These are phyloP conservation scores for Sebastes steindachneri DNA, from an alignment of 2,797 vertebrate species.

Conservation along the genomic window DNA sequence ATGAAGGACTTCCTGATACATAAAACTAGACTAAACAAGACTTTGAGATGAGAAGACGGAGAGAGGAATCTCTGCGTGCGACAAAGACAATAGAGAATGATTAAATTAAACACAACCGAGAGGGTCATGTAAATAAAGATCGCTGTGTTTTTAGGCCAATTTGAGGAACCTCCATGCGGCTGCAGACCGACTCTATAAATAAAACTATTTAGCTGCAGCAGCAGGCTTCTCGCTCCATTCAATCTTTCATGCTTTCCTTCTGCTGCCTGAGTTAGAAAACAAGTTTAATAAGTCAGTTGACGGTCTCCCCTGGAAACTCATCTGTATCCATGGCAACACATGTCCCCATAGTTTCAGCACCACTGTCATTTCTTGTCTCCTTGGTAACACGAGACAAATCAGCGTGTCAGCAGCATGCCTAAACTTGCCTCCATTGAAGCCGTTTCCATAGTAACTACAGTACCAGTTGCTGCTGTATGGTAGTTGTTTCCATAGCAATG, in stretches of 20 bases:
- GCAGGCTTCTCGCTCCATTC: conserved; percentile 30
- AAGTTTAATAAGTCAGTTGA: conserved; percentile 25
- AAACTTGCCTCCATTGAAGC: conserved; percentile 19
- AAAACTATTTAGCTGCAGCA: conserved; percentile 34
- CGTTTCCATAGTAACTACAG: conserved; percentile 62
- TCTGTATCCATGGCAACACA: conserved; percentile 57
- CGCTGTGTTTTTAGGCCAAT: not conserved
- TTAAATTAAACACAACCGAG: not conserved
- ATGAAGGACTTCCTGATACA: not conserved
- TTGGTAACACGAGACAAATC: conserved; percentile 27
- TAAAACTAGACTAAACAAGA: not conserved
- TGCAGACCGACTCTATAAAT: conserved; percentile 28
- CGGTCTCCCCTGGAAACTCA: conserved; percentile 20
- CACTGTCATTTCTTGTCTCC: conserved; percentile 25
- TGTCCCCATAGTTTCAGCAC: conserved; percentile 25
- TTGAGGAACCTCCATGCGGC: conserved; percentile 1
- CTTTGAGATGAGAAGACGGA: not conserved
- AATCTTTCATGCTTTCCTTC: conserved; percentile 33
- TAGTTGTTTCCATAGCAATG: conserved; percentile 37
- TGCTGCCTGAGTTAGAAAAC: conserved; percentile 28
- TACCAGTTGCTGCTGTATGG: conserved; percentile 3
- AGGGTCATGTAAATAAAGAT: conserved; percentile 1
- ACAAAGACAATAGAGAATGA: not conserved
- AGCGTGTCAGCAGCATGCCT: conserved; percentile 26
- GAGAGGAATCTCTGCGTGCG: not conserved